Evolutionary conservation across 2,888 invertebrate genomes (phyloP).

Genomic region (Eristalinus sepulchralis): DNA sequence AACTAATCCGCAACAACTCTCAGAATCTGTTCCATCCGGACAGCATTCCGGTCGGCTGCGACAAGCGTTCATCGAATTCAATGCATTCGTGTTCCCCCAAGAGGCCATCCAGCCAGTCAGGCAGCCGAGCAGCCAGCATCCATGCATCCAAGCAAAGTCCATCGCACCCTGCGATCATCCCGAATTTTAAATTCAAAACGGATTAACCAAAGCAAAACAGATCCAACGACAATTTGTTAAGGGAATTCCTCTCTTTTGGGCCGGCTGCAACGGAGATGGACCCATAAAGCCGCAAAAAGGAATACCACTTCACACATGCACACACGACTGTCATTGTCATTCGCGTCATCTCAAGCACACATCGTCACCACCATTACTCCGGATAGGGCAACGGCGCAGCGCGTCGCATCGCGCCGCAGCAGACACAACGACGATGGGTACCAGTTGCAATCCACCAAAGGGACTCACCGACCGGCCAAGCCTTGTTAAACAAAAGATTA

Average conservation of each 20-base stretch:
- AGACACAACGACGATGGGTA: slow-evolving; percentile 58
- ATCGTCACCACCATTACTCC: slow-evolving; percentile 62
- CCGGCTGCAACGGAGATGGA: neutral
- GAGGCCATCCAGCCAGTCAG: slow-evolving; percentile 8
- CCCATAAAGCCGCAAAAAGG: slow-evolving; percentile 61
- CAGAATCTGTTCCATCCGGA: slow-evolving; percentile 34
- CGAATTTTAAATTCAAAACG: slow-evolving; percentile 70
- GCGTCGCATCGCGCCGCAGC: too few relatives aligned
- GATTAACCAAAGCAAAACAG: slow-evolving; percentile 65
- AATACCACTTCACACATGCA: slow-evolving; percentile 51
- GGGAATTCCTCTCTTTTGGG: slow-evolving; percentile 57
- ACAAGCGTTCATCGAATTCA: slow-evolving; percentile 65
- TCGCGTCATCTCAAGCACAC: slow-evolving; percentile 68
- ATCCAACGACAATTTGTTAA: slow-evolving; percentile 69
- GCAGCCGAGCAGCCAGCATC: neutral
- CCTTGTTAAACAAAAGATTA: slow-evolving; percentile 71
- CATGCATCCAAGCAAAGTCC: neutral
- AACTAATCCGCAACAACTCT: neutral
- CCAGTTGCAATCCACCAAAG: slow-evolving; percentile 48
- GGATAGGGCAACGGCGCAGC: slow-evolving; percentile 46
- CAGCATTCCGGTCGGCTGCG: slow-evolving; percentile 60
- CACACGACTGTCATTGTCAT: slow-evolving; percentile 66
- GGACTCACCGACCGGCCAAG: slow-evolving; percentile 59
- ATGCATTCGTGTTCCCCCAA: slow-evolving; percentile 63
- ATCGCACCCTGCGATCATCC: slow-evolving; percentile 47